Evolutionary conservation across 1,140 invertebrate species (phyloP), one percentile per base, ranked within the genome.

Genomic region (Tetragnatha versicolor): DNA sequence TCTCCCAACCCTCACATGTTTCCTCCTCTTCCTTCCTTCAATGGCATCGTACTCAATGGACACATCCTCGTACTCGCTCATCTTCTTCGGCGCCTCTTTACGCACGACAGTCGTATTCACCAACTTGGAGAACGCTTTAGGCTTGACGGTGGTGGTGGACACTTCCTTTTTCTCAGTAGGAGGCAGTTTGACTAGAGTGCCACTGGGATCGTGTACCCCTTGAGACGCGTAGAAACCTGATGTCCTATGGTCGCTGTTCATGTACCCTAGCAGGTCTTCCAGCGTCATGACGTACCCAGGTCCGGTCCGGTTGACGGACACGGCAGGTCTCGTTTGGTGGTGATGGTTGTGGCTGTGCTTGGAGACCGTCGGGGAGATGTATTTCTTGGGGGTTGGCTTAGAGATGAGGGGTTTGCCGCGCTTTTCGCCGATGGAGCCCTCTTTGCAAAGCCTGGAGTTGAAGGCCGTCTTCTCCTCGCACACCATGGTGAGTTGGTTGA

Each of bases 401-500:
- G n/a, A n/a, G n/a, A n/a, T n/a, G n/a, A n/a, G n/a, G 10, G 14
- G 2, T 25, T 47, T 10, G 1, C 3, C 12, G 1, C 2, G 20
- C 6, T 17, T 35, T 55, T 70, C 7, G 6, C 55, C 39, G 17
- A 79, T 60, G 20, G 76, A 58, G 10, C 76, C 76, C 33, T 69
- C 76, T 58, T 61, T 79, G 17, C 76, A 79, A 9, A 79, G 37
- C 35, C n/a, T 42, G 0, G 14, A 27, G 22, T 79, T 79, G 17
- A 47, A n/a, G 12, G 33, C 14, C 25, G 77, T 42, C 29, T 63
- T 70, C 6, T 65, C 66, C n/a, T 83, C 83, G 53, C 83, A 83
- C 0, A 82, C 80, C 79, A 83, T 80, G 14, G 79, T 39, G 51
- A 81, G 72, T 29, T 83, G 83, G 47, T 83, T 83, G 61, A 83